A percentile compares a stretch with the other conserved stretches of the same genome.
Conservation (phyloP, 2,888 invertebrate genomes). For the Stictocephala bisonia region DNA sequence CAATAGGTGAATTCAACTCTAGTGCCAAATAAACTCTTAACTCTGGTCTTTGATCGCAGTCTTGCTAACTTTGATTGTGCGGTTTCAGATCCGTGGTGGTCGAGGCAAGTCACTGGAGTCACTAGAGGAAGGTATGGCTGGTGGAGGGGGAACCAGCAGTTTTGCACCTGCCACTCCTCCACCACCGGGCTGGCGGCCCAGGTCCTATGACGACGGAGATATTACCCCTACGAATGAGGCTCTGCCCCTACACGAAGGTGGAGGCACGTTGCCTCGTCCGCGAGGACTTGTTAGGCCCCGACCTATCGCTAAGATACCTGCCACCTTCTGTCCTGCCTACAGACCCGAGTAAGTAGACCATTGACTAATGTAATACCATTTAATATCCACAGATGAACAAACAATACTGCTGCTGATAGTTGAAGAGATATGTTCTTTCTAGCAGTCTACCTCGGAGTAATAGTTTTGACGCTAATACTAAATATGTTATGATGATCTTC, state of each 20-base stretch:
- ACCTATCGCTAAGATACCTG: slow-evolving; percentile 79
- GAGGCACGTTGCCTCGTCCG: slow-evolving; percentile 89
- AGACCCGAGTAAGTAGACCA: slow-evolving; percentile 53
- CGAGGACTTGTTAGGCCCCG: slow-evolving; percentile 83
- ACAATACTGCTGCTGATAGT: slow-evolving; percentile 22
- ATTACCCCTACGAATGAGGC: slow-evolving; percentile 89
- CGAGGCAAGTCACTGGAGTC: slow-evolving; percentile 89
- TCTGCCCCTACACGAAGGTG: slow-evolving; percentile 68
- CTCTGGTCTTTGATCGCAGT: slow-evolving; percentile 44
- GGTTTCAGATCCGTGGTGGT: slow-evolving; percentile 78
- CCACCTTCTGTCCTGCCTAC: slow-evolving; percentile 58
- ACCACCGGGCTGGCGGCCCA: slow-evolving; percentile 62
- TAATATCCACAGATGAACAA: slow-evolving; percentile 38
- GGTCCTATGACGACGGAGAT: slow-evolving; percentile 90
- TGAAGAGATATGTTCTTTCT: no score
- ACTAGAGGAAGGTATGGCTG: slow-evolving; percentile 73
- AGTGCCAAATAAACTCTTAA: no score
- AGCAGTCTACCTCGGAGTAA: no score
- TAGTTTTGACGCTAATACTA: no score
- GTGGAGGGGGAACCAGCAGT: slow-evolving; percentile 61
- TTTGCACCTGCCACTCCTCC: slow-evolving; percentile 54
- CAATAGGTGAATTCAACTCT: no score
- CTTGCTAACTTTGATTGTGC: slow-evolving; percentile 29
- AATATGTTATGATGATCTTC: no score
- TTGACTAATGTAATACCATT: no score